A percentile compares a stretch with the other conserved stretches of the same genome.
Evolutionary conservation across 2,888 invertebrate species (phyloP).

Genomic region (Cordilura impudica): DNA sequence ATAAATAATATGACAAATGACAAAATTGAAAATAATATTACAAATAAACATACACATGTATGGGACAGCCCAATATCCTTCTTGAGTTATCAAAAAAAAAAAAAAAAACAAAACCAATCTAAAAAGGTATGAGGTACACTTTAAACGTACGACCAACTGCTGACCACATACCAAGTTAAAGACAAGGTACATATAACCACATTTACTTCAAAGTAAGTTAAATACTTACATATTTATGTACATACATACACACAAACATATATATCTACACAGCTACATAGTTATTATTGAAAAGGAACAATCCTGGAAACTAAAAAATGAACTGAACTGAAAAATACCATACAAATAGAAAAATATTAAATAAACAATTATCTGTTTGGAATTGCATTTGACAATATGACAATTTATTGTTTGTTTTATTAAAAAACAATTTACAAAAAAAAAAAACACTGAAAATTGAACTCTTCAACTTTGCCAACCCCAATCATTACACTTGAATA

Average conservation of each 20-base stretch:
- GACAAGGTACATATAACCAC: constrained; percentile 1
- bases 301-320: constrained; percentile 13
- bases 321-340: neutral
- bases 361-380: constrained; percentile 41
- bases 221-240: too few relatives aligned
- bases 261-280: constrained; percentile 45
- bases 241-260: neutral
- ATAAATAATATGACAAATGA: constrained; percentile 51
- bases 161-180: constrained; percentile 1
- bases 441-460: neutral
- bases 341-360: constrained; percentile 16
- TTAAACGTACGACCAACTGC: neutral
- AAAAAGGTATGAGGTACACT: neutral
- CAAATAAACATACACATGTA: neutral
- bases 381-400: constrained; percentile 46
- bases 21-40: constrained; percentile 25
- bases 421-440: neutral
- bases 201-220: neutral
- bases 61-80: neutral
- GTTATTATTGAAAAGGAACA: too few relatives aligned
- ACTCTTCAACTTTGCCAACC: neutral
- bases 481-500: neutral
- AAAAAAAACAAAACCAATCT: neutral
- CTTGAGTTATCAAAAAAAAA: neutral
- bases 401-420: constrained; percentile 24